A percentile compares a stretch with the other conserved stretches of the same genome.
phyloP scores from a whole-genome alignment of 2,888 invertebrate species.

The Drepana falcataria region DNA sequence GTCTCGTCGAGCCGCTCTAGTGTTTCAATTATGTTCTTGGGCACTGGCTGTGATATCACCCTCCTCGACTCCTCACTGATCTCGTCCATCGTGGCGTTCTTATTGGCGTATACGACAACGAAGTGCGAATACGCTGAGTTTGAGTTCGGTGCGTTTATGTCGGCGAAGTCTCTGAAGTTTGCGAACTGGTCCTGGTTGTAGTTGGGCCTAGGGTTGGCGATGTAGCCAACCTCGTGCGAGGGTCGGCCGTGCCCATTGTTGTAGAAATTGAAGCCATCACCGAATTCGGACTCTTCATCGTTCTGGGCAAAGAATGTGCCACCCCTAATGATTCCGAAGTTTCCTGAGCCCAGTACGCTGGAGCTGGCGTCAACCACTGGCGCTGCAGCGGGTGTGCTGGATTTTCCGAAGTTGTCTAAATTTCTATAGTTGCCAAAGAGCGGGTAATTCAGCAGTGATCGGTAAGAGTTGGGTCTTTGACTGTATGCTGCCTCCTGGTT shows the following conservation, averaged over 20 bases:
- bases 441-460: constrained; percentile 67
- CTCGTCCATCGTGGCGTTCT: constrained; percentile 83
- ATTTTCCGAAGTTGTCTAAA: constrained; percentile 58
- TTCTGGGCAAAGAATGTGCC: constrained; percentile 91
- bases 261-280: constrained; percentile 80
- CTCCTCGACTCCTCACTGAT: constrained; percentile 63
- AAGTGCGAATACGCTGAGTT: constrained; percentile 89
- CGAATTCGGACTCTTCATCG: constrained; percentile 81
- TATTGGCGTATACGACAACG: constrained; percentile 90
- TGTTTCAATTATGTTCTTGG: constrained; percentile 92
- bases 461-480: constrained; percentile 76
- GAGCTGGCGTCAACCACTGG: constrained; percentile 75
- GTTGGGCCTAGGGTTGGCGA: constrained; percentile 85
- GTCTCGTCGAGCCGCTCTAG: constrained; percentile 83
- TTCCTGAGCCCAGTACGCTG: constrained; percentile 87
- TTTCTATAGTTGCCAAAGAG: constrained; percentile 61
- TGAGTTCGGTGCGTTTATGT: constrained; percentile 87
- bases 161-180: constrained; percentile 93
- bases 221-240: constrained; percentile 77
- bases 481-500: constrained; percentile 81
- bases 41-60: constrained; percentile 76
- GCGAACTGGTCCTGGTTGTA: constrained; percentile 91
- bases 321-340: constrained; percentile 91
- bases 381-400: constrained; percentile 52
- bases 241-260: constrained; percentile 87